A percentile compares a stretch with the other conserved stretches of the same genome.
Evolutionary conservation across 2,113 vertebrate species (phyloP).

Genomic region (Heterotis niloticus): DNA sequence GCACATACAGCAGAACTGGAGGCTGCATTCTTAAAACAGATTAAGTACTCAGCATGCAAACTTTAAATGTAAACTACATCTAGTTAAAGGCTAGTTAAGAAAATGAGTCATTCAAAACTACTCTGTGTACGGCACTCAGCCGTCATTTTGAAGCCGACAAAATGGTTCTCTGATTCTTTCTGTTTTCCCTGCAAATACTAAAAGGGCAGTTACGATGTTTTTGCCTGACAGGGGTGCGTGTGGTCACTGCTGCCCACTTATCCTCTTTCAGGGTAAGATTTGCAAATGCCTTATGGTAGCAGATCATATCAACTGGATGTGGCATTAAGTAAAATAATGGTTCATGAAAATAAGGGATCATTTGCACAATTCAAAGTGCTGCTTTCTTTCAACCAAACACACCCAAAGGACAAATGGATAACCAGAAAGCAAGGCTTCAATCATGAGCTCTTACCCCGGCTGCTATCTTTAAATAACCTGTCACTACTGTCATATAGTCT

Average conservation of each 20-base stretch:
- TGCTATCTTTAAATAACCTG: not conserved
- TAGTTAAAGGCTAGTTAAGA: slow-evolving; percentile 18
- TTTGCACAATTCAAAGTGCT: slow-evolving; percentile 24
- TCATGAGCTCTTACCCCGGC: not conserved
- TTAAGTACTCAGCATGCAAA: not conserved
- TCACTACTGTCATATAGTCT: not conserved
- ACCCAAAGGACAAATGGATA: not conserved
- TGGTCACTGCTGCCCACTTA: slow-evolving; percentile 22
- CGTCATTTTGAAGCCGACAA: not conserved
- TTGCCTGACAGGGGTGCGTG: slow-evolving; percentile 16
- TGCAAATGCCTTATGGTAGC: slow-evolving; percentile 17
- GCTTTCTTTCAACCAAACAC: slow-evolving; percentile 19
- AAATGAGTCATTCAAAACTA: not conserved
- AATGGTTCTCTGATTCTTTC: not conserved
- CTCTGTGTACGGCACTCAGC: not conserved
- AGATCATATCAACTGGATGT: slow-evolving; percentile 3
- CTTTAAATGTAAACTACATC: not conserved
- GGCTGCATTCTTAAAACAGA: not conserved
- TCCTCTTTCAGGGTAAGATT: not conserved
- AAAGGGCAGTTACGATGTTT: not conserved
- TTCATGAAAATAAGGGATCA: slow-evolving; percentile 2
- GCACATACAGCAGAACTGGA: too few relatives aligned
- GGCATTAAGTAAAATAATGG: slow-evolving; percentile 7
- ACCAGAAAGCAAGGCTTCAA: not conserved
- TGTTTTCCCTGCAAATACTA: not conserved